Evolutionary conservation across 2,888 invertebrate genomes (phyloP), one percentile per base, ranked within the genome.

Genomic region (Drosophila kuntzei): DNA sequence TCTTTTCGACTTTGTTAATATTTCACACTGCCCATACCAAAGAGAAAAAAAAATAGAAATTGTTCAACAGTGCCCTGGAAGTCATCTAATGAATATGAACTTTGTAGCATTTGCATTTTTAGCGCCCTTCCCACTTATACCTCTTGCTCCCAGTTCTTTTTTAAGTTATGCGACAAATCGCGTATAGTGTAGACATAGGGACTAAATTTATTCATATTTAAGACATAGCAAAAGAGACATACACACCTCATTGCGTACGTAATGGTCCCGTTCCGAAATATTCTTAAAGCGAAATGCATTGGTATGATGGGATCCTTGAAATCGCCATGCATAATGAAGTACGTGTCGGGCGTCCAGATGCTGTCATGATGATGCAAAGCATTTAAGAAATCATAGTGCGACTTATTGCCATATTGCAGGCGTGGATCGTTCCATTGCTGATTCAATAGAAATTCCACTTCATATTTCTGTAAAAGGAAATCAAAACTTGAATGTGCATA

Each of bases 271-370:
- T 98, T 97, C 90, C 97, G 95, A 93, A 96, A 97, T 91, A 98
- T 97, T 92, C 97, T 95, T 91, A 98, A 95, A 82, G 98, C 97
- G 91, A 98, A 97, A 94, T 98, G 97, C 93, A 97, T 96, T 85
- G 97, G 97, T 93, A 97, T 97, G 92, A 97, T 95, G 78, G 97
- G 97, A 93, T 97, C 97, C 94, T 98, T 97, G 93, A 98, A 98
- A 93, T 98, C 98, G 76, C 98, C 98, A 93, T 98, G 98, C 96
- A 98, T 98, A 92, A 98, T 97, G 93, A 98, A 98, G 93, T 98
- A 98, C 64, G 97, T 98, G 93, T 98, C 98, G 73, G 98, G 98
- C 89, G 97, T 94, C 98, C 97, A 98, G 91, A 98, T 96, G 91
- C 97, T 95, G 91, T 96, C 95, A 94, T 97, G 96, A 92, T 98